Base-by-base conservation (phyloP, 1,140 invertebrate species). In the Nebria ingens region DNA sequence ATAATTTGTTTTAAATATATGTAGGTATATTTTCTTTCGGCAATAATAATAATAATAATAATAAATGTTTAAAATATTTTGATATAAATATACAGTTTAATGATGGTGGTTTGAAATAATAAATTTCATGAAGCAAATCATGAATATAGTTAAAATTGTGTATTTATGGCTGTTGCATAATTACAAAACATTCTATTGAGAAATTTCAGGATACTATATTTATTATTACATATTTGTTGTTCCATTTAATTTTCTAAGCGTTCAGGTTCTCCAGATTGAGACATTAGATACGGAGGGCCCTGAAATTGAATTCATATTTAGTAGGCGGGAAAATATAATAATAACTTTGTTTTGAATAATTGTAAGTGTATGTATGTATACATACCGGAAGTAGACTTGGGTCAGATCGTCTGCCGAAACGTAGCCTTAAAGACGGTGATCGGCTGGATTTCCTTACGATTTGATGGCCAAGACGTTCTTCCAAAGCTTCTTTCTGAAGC, bases 361-460 rank as follows among this genome's bases (percentile, higher is more conserved):
- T 3, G 40, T 45, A 12, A 4, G 40, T 45, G 17, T 45, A 17
- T 12, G 40, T 45, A 45, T 9, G 17, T 12, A 45, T 45, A 45
- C 40, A 17, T 62, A 65, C 64, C 9, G 71, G 70, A 12, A 73
- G 65, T 70, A 78, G 71, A 21, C 72, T 71, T 1, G 84, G 83
- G 68, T 86, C 84, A n/a, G 81, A 81, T 45, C 84, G 76, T 49
- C 81, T 71, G 45, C 84, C 84, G 63, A 86, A 86, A 29, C 84
- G 76, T 3, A 86, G 73, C 19, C 84, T 76, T 17, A 85, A 65
- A 0, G 83, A 84, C 0, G 84, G 84, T 4, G 82, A 83, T 19
- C 83, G 74, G 56, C 82, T 81, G 3, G 82, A 83, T 69, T 86
- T 86, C 61, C 84, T 79, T 20, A 83, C 82, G 20, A 86, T 74